A percentile compares a stretch with the other conserved stretches of the same genome.
Conservation (phyloP, 2,888 invertebrate species). For the Zhengitettix transpicula region DNA sequence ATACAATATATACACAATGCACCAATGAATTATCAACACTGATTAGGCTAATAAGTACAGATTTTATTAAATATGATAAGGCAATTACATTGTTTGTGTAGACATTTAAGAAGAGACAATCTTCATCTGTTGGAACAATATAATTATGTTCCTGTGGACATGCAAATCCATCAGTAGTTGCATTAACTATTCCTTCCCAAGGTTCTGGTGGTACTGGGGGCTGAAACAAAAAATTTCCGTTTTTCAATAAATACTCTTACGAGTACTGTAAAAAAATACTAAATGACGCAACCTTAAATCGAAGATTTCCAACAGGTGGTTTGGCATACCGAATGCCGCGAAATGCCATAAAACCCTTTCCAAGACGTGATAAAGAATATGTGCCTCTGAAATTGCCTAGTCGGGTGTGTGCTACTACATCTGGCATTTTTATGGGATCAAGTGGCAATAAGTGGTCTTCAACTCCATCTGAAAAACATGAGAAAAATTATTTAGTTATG, state of each 20-base stretch:
- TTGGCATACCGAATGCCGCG: conserved; percentile 52
- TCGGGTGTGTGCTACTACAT: neutral
- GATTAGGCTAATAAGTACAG: neutral
- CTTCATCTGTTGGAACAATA: conserved; percentile 1
- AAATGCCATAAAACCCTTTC: conserved; percentile 37
- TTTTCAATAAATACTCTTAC: neutral
- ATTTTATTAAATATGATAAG: neutral
- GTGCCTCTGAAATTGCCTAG: neutral
- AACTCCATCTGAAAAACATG: neutral
- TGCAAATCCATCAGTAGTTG: conserved; percentile 37
- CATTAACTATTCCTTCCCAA: conserved; percentile 35
- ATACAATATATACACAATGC: neutral
- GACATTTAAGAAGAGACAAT: conserved; percentile 8
- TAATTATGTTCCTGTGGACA: conserved; percentile 29
- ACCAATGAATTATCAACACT: neutral
- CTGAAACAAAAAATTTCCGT: conserved; percentile 18
- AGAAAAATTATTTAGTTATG: neutral
- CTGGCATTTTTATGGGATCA: neutral
- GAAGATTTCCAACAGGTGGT: conserved; percentile 34
- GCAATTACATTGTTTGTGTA: conserved; percentile 4
- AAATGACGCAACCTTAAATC: conserved; percentile 31
- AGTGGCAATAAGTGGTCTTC: neutral
- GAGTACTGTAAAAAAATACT: no score
- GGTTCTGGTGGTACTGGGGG: conserved; percentile 31
- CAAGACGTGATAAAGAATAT: neutral